phyloP scores from a whole-genome alignment of 2,888 invertebrate species.

The Protonemura montana region DNA sequence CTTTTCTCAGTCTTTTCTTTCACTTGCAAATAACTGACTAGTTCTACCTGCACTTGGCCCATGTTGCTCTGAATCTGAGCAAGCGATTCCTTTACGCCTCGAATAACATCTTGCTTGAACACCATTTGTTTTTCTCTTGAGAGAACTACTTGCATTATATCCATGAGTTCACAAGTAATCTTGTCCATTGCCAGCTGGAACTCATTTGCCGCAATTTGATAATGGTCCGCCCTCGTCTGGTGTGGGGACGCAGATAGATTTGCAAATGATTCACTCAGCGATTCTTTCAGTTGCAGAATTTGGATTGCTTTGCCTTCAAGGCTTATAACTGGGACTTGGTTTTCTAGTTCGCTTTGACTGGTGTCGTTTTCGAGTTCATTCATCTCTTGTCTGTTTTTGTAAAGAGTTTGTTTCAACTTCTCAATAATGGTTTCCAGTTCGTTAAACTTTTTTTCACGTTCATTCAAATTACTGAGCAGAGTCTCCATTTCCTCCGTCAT shows the following conservation, averaged over 20 bases:
- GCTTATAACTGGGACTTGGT: background rate
- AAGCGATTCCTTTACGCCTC: constrained; percentile 9
- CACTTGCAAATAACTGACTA: constrained; percentile 1
- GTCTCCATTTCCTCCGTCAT: constrained; percentile 33
- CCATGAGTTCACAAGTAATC: constrained; percentile 1
- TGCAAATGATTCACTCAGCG: constrained; percentile 23
- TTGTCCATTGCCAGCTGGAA: constrained; percentile 23
- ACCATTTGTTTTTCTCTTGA: constrained; percentile 19
- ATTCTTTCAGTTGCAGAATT: constrained; percentile 24
- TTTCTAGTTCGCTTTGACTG: background rate
- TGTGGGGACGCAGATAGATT: background rate
- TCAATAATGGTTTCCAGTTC: background rate
- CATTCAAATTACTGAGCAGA: constrained; percentile 19
- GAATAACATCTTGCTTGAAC: constrained; percentile 8
- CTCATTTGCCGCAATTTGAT: constrained; percentile 9
- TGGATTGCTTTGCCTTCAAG: background rate
- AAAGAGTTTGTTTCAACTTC: background rate
- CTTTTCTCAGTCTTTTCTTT: constrained; percentile 13
- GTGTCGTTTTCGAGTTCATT: background rate
- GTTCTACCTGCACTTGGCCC: background rate
- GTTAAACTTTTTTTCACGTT: constrained; percentile 21
- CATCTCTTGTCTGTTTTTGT: constrained; percentile 2
- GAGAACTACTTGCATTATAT: background rate
- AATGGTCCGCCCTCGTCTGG: background rate
- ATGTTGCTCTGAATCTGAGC: background rate